Base-by-base conservation (phyloP, 2,113 vertebrate species). In the human region DNA sequence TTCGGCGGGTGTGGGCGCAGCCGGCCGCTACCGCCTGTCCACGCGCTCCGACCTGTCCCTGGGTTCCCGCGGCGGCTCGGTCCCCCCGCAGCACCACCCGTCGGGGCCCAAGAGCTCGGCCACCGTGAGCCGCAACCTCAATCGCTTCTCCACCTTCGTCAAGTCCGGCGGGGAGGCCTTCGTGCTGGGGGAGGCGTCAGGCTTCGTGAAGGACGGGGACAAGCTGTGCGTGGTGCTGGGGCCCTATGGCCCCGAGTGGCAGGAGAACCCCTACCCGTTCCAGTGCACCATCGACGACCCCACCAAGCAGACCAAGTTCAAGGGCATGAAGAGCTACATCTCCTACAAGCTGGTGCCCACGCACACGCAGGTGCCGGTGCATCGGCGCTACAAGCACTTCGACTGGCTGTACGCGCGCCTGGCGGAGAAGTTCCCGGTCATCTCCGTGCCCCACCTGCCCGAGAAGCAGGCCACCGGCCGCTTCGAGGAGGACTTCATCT, bases 281-380 rank as follows among this genome's bases (percentile, higher is more conserved):
- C 95, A 98, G 70, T 99, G 99, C 96, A 99, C 99, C 45, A 99
- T 99, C 0, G 99, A 99, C 43, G 99, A 99, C 97, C 99, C 99
- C 84, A 99, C 99, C 72, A 99, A 99, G 94, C 99, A 99, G 99
- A 99, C 99, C 82, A 99, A 99, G 98, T 99, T 99, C 98, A 99
- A 99, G 96, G 99, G 99, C 83, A 99, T 99, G 99, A 99, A 99
- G 97, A 99, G 99, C 90, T 99, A 99, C 98, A 99, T 99, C 0
- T 99, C 99, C 22, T 99, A 99, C 97, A 99, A 99, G 98, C 98
- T 99, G 98, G 99, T 99, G 16, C 99, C 99, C 64, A 99, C 99
- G 2, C 99, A 99, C 98, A 99, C 99, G 0, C 99, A 99, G 89
- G 99, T 98, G 96, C 99, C 99, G 7, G 99, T 99, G 83, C 99